Base-by-base conservation (phyloP, 2,888 invertebrate genomes). In the Argyresthia goedartella region DNA sequence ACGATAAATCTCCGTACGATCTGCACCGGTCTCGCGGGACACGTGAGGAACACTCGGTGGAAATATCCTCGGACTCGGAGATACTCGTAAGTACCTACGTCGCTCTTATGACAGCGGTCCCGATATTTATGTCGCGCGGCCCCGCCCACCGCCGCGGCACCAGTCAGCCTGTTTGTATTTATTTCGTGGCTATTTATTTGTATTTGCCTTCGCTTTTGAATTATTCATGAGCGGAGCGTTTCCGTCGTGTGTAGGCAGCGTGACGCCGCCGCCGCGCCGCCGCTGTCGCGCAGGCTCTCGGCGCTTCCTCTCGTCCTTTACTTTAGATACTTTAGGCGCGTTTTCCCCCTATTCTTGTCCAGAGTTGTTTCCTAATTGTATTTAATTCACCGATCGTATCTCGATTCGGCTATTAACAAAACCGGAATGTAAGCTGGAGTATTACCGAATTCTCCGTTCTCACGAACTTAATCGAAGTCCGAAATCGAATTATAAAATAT, bases 131-230 rank as follows among this genome's bases (percentile, higher is more conserved):
- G 85, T 84, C 82, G 82, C 75, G 59, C 67, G 61, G 84, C 80
- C 72, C 81, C 86, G 84, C 85, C 86, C 81, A 79, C 73, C 67
- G 72, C 25, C 75, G 77, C 69, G 79, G 80, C 81, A 79, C 80
- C 84, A 82, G 84, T 85, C 85, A 79, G 82, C 75, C 81, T 80
- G 82, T 84, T 85, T 84, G 82, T 85, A 85, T 85, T 84, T 86
- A 84, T 85, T 85, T 76, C 75, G 75, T 79, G 81, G 76, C 85
- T 82, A 85, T 86, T 85, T 86, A 86, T 85, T 86, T 85, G 85
- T 86, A 84, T 85, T 85, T 81, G 82, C 73, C 74, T 80, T 78
- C 65, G 75, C 72, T 69, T 82, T 80, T 86, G 85, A 86, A 86
- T 86, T 77, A 86, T 84, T 75, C 79, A 86, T 85, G 84, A 82